These are phyloP conservation scores for Hololepta plana DNA, from an alignment of 2,888 invertebrate genomes.

Conservation along the genomic window DNA sequence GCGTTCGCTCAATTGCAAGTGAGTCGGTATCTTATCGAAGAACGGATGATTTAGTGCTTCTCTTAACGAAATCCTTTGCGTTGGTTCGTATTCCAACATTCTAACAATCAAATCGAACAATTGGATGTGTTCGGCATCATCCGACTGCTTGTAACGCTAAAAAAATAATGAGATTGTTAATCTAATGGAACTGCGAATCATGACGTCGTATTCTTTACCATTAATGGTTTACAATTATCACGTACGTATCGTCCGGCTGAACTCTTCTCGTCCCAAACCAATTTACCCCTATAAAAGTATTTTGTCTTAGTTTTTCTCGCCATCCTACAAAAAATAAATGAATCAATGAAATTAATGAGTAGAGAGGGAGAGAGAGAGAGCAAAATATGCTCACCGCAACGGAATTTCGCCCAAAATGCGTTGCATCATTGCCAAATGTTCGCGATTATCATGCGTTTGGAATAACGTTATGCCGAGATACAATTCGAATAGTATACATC, in stretches of 20 bases:
- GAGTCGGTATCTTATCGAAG: slow-evolving; percentile 69
- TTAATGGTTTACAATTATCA: slow-evolving; percentile 92
- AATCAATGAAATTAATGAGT: too few species aligned
- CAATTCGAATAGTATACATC: slow-evolving; percentile 97
- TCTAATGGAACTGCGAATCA: not conserved
- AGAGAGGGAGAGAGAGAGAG: too few species aligned
- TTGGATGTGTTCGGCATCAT: slow-evolving; percentile 79
- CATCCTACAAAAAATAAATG: slow-evolving; percentile 41
- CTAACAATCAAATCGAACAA: slow-evolving; percentile 87
- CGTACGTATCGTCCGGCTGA: slow-evolving; percentile 94
- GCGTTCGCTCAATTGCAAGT: slow-evolving; percentile 50
- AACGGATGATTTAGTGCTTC: slow-evolving; percentile 87
- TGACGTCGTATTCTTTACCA: slow-evolving; percentile 38
- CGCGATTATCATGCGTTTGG: slow-evolving; percentile 99
- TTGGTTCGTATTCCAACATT: slow-evolving; percentile 96
- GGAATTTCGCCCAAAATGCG: slow-evolving; percentile 93
- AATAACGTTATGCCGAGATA: slow-evolving; percentile 96
- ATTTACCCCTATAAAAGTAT: slow-evolving; percentile 93
- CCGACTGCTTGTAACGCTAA: slow-evolving; percentile 77
- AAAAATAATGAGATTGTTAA: slow-evolving; percentile 14
- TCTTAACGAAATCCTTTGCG: slow-evolving; percentile 67
- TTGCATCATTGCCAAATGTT: slow-evolving; percentile 99
- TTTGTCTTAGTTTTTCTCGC: slow-evolving; percentile 85
- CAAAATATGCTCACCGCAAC: slow-evolving; percentile 60
- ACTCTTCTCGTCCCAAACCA: slow-evolving; percentile 96